Evolutionary conservation across 1,140 invertebrate genomes (phyloP).

Genomic region (Apocrypta bakeri): DNA sequence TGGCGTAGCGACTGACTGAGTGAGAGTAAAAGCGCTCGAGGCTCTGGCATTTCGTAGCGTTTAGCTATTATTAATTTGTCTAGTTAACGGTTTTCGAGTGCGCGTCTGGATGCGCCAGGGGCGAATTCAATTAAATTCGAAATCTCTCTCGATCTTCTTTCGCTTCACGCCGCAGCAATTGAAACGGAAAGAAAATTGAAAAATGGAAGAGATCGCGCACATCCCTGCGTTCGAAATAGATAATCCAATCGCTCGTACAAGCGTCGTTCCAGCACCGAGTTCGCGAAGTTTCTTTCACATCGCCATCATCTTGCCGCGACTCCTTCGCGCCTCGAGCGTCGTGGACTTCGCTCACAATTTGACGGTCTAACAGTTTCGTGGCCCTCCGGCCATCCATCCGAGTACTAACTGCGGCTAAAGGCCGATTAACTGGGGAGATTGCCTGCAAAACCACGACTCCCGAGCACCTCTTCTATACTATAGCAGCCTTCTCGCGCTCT

Average conservation of each 20-base stretch:
- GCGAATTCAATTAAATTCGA: no score
- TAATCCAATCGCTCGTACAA: neutral
- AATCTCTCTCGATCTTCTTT: no score
- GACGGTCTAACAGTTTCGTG: neutral
- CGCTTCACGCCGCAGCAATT: no score
- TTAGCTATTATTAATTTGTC: constrained; percentile 35
- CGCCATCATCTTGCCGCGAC: neutral
- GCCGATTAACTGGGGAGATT: constrained; percentile 43
- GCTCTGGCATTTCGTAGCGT: neutral
- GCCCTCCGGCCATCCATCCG: constrained; percentile 26
- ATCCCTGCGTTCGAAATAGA: no score
- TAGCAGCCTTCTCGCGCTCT: neutral
- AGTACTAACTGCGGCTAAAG: constrained; percentile 10
- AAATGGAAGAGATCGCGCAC: no score
- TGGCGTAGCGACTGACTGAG: neutral
- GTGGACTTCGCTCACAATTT: constrained; percentile 21
- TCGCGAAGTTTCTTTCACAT: neutral
- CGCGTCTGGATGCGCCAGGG: neutral
- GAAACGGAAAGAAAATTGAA: no score
- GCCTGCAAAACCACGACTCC: constrained; percentile 13
- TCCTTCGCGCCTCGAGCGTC: neutral
- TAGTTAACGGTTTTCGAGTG: neutral
- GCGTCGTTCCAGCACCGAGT: no score
- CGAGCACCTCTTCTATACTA: neutral
- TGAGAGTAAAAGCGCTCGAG: neutral